These are phyloP conservation scores for Trogon surrucura DNA, from an alignment of 2,113 vertebrate genomes.

Conservation along the genomic window DNA sequence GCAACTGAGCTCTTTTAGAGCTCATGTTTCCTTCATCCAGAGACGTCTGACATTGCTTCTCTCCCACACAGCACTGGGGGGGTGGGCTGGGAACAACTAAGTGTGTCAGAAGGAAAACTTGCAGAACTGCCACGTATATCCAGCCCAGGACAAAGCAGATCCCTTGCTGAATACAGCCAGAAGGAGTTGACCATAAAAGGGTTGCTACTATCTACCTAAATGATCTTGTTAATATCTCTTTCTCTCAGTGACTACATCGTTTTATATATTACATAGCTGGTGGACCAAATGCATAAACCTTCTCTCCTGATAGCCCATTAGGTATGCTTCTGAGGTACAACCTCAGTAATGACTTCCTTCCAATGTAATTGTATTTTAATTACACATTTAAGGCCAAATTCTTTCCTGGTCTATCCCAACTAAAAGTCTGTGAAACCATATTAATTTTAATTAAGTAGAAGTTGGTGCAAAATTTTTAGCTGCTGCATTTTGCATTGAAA, in stretches of 20 bases:
- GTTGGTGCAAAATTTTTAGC: slow-evolving; percentile 35
- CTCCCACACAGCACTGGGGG: rapidly evolving
- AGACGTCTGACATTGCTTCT: not conserved
- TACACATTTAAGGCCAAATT: slow-evolving; percentile 60
- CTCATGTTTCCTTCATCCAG: not conserved
- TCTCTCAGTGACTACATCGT: not conserved
- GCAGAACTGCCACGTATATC: not conserved
- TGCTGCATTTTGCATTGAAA: slow-evolving; percentile 50
- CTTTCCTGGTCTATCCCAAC: slow-evolving; percentile 32
- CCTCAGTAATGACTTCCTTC: slow-evolving; percentile 56
- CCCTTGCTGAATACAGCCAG: not conserved
- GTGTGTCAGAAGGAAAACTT: not conserved
- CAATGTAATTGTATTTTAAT: slow-evolving; percentile 66
- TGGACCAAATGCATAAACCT: slow-evolving; percentile 23
- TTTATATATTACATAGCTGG: not conserved
- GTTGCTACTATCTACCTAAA: not conserved
- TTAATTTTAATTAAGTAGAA: slow-evolving; percentile 54
- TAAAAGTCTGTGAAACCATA: slow-evolving; percentile 55
- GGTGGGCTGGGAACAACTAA: not conserved
- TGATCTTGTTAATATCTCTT: not conserved
- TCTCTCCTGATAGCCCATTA: slow-evolving; percentile 39
- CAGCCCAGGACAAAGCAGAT: not conserved
- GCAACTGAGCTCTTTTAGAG: not conserved
- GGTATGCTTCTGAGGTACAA: slow-evolving; percentile 58
- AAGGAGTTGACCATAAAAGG: not conserved